Conservation (phyloP, 2,888 invertebrate genomes). For the Dione vanillae region DNA sequence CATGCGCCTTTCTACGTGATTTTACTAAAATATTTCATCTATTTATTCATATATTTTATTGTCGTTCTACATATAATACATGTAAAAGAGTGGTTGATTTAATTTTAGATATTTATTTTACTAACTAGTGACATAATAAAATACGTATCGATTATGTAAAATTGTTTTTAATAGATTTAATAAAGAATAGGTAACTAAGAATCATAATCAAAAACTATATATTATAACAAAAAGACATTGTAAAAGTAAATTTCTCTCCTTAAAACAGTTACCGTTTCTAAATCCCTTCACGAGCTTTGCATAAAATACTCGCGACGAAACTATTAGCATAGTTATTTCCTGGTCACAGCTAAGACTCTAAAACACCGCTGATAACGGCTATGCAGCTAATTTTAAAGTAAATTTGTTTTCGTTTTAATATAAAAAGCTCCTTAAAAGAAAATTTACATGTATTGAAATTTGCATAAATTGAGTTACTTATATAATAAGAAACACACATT, state of each 20-base stretch:
- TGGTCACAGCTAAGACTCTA: slow-evolving; percentile 28
- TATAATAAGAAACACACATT: too few relatives aligned
- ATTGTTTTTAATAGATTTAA: too few relatives aligned
- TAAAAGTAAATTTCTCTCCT: slow-evolving; percentile 17
- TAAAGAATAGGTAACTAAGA: not conserved
- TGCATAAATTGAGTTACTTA: too few relatives aligned
- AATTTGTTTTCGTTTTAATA: slow-evolving; percentile 14
- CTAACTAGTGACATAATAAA: too few relatives aligned
- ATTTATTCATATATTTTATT: too few relatives aligned
- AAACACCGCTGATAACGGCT: slow-evolving; percentile 12
- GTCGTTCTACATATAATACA: too few relatives aligned
- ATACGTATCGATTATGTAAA: too few relatives aligned
- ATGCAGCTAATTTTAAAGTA: slow-evolving; percentile 6
- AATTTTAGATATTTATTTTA: too few relatives aligned
- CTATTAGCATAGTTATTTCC: slow-evolving; percentile 39
- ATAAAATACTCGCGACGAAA: slow-evolving; percentile 34
- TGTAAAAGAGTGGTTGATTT: too few relatives aligned
- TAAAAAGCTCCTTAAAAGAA: not conserved
- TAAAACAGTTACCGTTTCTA: slow-evolving; percentile 13
- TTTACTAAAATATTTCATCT: too few relatives aligned
- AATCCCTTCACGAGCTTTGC: slow-evolving; percentile 35
- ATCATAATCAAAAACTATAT: not conserved
- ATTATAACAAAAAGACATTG: not conserved
- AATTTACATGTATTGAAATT: not conserved
- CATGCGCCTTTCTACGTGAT: too few relatives aligned